Conservation (phyloP, 1,140 invertebrate species). For the Camponotus vicinus region DNA sequence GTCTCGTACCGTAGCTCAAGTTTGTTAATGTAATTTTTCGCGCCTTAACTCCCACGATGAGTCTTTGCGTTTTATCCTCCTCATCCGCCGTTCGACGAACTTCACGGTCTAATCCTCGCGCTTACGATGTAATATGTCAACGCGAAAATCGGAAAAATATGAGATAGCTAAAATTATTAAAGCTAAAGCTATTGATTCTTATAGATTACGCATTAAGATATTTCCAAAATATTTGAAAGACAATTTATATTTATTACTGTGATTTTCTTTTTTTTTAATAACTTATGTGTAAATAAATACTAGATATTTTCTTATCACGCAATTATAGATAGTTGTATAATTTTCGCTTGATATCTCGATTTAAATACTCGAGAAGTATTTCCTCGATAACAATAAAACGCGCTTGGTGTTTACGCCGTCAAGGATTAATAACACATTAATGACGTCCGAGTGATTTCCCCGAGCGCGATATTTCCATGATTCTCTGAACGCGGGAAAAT, state of each 20-base stretch:
- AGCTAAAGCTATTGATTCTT: background rate
- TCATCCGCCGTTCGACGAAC: background rate
- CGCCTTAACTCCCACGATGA: constrained; percentile 46
- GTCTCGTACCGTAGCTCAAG: constrained; percentile 17
- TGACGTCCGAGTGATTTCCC: constrained; percentile 61
- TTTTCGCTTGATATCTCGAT: constrained; percentile 54
- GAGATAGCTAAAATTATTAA: background rate
- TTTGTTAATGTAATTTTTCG: constrained; percentile 60
- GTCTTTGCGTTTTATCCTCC: constrained; percentile 8
- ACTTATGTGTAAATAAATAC: constrained; percentile 21
- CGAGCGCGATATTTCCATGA: constrained; percentile 51
- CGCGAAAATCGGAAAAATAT: constrained; percentile 27
- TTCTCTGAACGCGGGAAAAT: constrained; percentile 52
- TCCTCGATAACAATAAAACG: constrained; percentile 55
- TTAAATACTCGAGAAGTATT: constrained; percentile 49
- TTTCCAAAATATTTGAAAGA: constrained; percentile 1
- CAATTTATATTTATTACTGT: constrained; percentile 13
- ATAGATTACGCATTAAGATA: background rate
- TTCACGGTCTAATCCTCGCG: constrained; percentile 39
- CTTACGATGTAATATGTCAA: constrained; percentile 35
- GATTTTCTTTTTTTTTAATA: constrained; percentile 36
- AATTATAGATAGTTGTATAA: constrained; percentile 11
- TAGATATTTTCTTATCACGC: background rate
- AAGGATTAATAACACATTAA: constrained; percentile 69
- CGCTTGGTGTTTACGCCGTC: constrained; percentile 51